phyloP scores from a whole-genome alignment of 1,140 invertebrate genomes.

The Eueides isabella region DNA sequence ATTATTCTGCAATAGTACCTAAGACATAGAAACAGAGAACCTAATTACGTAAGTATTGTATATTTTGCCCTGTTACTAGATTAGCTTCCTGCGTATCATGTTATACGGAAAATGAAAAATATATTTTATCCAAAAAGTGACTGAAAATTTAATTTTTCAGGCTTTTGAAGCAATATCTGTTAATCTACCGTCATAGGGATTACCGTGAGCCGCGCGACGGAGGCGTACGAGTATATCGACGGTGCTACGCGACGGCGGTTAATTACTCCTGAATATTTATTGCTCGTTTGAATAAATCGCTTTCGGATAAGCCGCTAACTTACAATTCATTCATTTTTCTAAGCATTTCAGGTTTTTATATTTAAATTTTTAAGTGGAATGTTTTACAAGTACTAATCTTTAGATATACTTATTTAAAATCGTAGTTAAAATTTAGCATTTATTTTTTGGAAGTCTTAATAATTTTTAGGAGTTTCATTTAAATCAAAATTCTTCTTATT shows the following conservation, averaged over 20 bases:
- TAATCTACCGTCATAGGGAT: neutral
- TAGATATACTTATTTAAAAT: no score
- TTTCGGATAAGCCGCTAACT: constrained; percentile 66
- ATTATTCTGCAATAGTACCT: no score
- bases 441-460: no score
- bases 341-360: neutral
- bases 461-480: no score
- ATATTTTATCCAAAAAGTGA: neutral
- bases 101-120: no score
- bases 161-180: neutral
- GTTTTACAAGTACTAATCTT: no score
- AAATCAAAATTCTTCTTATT: no score
- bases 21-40: no score
- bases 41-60: no score
- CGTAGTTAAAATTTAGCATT: no score
- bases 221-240: neutral
- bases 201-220: neutral
- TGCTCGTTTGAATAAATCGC: constrained; percentile 78
- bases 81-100: no score
- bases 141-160: constrained; percentile 1
- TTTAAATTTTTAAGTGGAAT: neutral
- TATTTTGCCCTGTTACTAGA: no score
- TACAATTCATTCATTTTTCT: constrained; percentile 42
- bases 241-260: constrained; percentile 44
- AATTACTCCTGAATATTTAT: constrained; percentile 77